Evolutionary conservation across 2,113 vertebrate genomes (phyloP).

Genomic region (Nycticebus coucang): DNA sequence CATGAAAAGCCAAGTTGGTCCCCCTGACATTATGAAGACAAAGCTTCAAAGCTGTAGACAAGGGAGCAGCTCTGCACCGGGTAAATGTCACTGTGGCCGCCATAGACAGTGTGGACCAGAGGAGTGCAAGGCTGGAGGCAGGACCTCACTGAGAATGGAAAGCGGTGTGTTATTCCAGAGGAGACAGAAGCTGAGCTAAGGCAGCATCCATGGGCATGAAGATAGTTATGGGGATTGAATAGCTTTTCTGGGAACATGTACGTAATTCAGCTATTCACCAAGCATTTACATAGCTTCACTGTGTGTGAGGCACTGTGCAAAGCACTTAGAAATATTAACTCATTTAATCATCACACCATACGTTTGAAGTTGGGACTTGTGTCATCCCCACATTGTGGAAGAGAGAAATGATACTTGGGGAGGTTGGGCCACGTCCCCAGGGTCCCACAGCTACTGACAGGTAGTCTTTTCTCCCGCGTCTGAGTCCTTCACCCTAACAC

Average conservation of each 20-base stretch:
- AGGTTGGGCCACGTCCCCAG: neutral
- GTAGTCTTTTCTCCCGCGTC: neutral
- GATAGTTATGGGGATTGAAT: neutral
- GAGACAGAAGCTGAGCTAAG: neutral
- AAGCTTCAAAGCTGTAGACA: neutral
- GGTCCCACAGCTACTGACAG: neutral
- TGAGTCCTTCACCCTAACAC: neutral
- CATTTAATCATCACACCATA: conserved; percentile 16
- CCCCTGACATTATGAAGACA: neutral
- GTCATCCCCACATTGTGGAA: neutral
- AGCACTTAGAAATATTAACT: conserved; percentile 47
- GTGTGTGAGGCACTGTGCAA: neutral
- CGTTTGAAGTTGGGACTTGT: neutral
- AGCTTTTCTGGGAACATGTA: neutral
- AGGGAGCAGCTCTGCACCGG: neutral
- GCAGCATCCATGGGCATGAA: neutral
- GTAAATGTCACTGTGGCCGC: neutral
- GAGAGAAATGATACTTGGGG: neutral
- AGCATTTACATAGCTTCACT: conserved; percentile 18
- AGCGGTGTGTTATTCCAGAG: neutral
- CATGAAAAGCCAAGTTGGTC: neutral
- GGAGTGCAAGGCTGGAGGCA: neutral
- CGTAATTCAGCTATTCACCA: conserved; percentile 32
- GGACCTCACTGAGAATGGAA: neutral
- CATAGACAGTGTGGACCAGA: neutral